phyloP scores from a whole-genome alignment of 64 coral and sea anemone species.

The Dendrophyllia cribrosa region DNA sequence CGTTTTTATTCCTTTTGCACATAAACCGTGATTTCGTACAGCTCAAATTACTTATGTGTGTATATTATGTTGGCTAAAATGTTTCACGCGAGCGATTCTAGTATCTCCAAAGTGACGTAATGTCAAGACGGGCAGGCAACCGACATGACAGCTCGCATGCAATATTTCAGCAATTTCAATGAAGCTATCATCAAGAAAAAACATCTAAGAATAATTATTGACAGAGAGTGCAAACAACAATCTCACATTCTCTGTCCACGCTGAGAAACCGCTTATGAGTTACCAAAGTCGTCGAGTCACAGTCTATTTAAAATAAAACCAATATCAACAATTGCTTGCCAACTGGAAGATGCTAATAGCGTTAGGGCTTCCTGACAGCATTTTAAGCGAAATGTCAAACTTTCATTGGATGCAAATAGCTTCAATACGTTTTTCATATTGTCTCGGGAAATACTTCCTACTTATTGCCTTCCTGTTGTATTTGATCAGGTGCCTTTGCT shows the following conservation, averaged over 20 bases:
- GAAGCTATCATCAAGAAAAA: slow-evolving; percentile 20
- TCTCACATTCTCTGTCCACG: background rate
- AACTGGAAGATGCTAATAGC: background rate
- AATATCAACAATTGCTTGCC: background rate
- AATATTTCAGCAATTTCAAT: slow-evolving; percentile 32
- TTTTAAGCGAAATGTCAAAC: background rate
- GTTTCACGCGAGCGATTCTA: background rate
- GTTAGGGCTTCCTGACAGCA: background rate
- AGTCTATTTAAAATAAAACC: background rate
- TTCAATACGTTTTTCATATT: slow-evolving; percentile 4
- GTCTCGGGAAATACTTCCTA: background rate
- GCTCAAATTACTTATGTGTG: background rate
- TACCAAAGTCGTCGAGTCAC: background rate
- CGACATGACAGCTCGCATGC: slow-evolving; percentile 1
- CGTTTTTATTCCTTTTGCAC: background rate
- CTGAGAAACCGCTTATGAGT: no score
- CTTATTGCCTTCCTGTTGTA: slow-evolving; percentile 27
- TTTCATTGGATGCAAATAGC: slow-evolving; percentile 18
- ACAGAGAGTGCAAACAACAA: slow-evolving; percentile 21
- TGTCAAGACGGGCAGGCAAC: background rate
- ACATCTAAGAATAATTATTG: slow-evolving; percentile 25
- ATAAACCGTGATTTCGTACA: background rate
- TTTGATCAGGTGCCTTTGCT: slow-evolving; percentile 29
- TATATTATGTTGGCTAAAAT: background rate
- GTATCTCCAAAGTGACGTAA: background rate